phyloP scores from a whole-genome alignment of 2,797 vertebrate genomes.

The Microchirus variegatus region DNA sequence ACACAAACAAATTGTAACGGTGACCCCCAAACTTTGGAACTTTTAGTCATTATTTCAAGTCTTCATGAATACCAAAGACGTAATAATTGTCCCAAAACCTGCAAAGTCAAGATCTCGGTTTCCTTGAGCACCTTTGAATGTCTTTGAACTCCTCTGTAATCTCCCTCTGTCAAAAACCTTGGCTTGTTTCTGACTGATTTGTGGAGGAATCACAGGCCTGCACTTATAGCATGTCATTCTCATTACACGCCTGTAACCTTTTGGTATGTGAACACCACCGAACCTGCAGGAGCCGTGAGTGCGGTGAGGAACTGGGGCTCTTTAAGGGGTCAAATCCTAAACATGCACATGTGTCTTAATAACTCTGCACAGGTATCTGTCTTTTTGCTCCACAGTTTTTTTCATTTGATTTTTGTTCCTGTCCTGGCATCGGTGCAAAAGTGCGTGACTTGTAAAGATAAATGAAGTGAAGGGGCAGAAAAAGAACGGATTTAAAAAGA shows the following conservation, averaged over 20 bases:
- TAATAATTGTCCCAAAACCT: constrained; percentile 36
- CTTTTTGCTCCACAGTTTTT: neutral
- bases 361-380: constrained; percentile 11
- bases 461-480: constrained; percentile 10
- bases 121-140: no score
- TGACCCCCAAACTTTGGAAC: no score
- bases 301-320: constrained; percentile 11
- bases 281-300: constrained; percentile 41
- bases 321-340: constrained; percentile 2
- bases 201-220: constrained; percentile 40
- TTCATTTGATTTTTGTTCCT: constrained; percentile 6
- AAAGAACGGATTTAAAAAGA: constrained; percentile 20
- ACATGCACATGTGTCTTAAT: constrained; percentile 13
- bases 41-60: constrained; percentile 38
- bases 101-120: constrained; percentile 19
- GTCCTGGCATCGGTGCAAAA: constrained; percentile 13
- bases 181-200: constrained; percentile 51
- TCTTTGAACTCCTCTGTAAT: neutral
- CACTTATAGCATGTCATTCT: constrained; percentile 62
- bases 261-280: constrained; percentile 50
- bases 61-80: constrained; percentile 45
- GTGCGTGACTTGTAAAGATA: constrained; percentile 33
- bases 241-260: constrained; percentile 62
- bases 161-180: constrained; percentile 27
- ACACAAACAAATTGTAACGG: no score